Evolutionary conservation across 2,797 vertebrate genomes (phyloP).

Genomic region (Lophotriccus pileatus): DNA sequence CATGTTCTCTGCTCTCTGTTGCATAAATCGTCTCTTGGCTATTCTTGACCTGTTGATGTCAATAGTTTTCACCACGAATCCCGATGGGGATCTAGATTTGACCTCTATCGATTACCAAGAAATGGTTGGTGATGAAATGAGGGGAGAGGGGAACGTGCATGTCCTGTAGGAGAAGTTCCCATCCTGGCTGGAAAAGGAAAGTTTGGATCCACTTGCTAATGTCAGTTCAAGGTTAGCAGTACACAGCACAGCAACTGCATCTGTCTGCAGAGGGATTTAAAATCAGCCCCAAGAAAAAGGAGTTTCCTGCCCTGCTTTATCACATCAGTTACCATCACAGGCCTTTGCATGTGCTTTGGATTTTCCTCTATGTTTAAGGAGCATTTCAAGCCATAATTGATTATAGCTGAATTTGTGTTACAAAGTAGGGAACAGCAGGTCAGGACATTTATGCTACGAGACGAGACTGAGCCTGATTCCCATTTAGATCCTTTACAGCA

Average conservation of each 20-base stretch:
- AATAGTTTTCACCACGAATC: conserved; percentile 8
- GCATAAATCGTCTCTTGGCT: neutral
- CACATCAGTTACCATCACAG: neutral
- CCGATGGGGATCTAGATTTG: neutral
- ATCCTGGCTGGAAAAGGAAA: neutral
- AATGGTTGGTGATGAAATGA: neutral
- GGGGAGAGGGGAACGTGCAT: neutral
- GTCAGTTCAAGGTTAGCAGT: conserved; percentile 59
- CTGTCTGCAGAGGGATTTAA: conserved; percentile 23
- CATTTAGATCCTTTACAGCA: conserved; percentile 40
- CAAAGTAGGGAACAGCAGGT: conserved; percentile 49
- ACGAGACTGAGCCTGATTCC: conserved; percentile 14
- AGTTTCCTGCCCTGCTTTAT: conserved; percentile 22
- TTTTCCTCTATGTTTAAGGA: conserved; percentile 43
- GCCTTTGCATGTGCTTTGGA: conserved; percentile 15
- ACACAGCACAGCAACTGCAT: conserved; percentile 15
- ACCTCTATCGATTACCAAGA: neutral
- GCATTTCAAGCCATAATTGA: conserved; percentile 52
- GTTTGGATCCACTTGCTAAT: conserved; percentile 19
- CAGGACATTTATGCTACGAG: conserved; percentile 5
- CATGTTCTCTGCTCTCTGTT: neutral
- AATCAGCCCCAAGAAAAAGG: conserved; percentile 37
- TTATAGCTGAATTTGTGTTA: conserved; percentile 58
- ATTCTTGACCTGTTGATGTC: conserved; percentile 21
- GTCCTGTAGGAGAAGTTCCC: neutral